A percentile compares a stretch with the other conserved stretches of the same genome.
Evolutionary conservation across 2,797 vertebrate species (phyloP).

Genomic region (Sarcoramphus papa): DNA sequence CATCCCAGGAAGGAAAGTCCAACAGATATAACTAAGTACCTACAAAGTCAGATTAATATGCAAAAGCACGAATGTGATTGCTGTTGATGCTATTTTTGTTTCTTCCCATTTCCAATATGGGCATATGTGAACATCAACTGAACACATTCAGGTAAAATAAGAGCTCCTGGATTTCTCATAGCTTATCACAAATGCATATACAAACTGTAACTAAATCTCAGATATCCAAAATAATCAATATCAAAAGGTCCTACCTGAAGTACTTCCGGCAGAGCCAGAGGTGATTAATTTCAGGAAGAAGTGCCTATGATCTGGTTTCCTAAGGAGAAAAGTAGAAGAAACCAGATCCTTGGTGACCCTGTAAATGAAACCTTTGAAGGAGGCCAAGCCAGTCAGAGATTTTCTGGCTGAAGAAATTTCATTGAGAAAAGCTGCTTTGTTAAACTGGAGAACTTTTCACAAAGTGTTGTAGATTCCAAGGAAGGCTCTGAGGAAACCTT

Average conservation of each 20-base stretch:
- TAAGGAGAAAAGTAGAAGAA: conserved; percentile 5
- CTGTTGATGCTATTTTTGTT: not conserved
- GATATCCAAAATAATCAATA: not conserved
- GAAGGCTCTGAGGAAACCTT: conserved; percentile 1
- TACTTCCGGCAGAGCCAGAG: not conserved
- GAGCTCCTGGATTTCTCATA: not conserved
- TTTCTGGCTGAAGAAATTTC: conserved; percentile 39
- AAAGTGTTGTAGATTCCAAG: not conserved
- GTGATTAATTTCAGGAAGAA: conserved; percentile 13
- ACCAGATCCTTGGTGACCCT: not conserved
- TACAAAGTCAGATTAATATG: not conserved
- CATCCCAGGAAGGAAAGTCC: not conserved
- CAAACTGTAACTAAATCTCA: not conserved
- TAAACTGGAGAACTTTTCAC: not conserved
- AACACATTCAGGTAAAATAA: not conserved
- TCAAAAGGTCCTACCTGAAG: not conserved
- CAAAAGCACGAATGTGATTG: not conserved
- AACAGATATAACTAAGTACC: not conserved
- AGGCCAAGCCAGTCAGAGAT: not conserved
- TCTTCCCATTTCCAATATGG: not conserved
- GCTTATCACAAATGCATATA: not conserved
- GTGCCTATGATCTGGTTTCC: not conserved
- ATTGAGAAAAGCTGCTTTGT: conserved; percentile 35
- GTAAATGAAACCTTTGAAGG: conserved; percentile 18
- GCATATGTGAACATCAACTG: not conserved